These are phyloP conservation scores for Hylomyscus alleni DNA, from an alignment of 2,797 vertebrate genomes.

Conservation along the genomic window DNA sequence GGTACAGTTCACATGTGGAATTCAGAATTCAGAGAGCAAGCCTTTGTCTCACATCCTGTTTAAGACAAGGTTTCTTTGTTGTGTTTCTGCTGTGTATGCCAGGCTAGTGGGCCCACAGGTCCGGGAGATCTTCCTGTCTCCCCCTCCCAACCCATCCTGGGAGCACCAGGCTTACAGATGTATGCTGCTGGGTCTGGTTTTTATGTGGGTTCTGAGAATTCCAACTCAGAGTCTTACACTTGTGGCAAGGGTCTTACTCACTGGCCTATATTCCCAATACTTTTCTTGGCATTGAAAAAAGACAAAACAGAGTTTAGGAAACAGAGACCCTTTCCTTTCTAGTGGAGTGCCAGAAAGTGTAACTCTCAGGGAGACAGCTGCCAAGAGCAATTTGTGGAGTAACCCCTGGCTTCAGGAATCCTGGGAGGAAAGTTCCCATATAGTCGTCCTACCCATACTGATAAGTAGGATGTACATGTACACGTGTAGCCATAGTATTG, in stretches of 20 bases:
- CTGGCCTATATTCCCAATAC: not conserved
- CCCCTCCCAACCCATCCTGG: not conserved
- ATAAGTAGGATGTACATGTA: not conserved
- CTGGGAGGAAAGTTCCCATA: not conserved
- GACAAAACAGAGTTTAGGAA: not conserved
- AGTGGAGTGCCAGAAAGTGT: too few species aligned
- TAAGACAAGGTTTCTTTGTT: slow-evolving; percentile 7
- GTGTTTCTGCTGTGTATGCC: not conserved
- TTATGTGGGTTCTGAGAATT: not conserved
- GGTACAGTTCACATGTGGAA: slow-evolving; percentile 15
- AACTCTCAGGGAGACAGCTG: too few species aligned
- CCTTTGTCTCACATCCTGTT: not conserved
- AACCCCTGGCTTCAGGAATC: not conserved
- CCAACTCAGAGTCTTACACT: not conserved
- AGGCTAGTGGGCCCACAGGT: not conserved
- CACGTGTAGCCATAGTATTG: too few species aligned
- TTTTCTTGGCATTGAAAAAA: not conserved
- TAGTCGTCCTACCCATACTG: too few species aligned
- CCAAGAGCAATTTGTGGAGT: not conserved
- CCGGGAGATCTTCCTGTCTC: not conserved
- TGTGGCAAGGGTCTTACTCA: not conserved
- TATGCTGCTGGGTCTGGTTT: not conserved
- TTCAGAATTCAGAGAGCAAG: not conserved
- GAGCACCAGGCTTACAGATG: not conserved
- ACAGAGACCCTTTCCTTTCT: not conserved